Evolutionary conservation across 92 coral and sea anemone genomes (phyloP), one percentile per base, ranked within the genome.

Genomic region (Phenganax subtilis): DNA sequence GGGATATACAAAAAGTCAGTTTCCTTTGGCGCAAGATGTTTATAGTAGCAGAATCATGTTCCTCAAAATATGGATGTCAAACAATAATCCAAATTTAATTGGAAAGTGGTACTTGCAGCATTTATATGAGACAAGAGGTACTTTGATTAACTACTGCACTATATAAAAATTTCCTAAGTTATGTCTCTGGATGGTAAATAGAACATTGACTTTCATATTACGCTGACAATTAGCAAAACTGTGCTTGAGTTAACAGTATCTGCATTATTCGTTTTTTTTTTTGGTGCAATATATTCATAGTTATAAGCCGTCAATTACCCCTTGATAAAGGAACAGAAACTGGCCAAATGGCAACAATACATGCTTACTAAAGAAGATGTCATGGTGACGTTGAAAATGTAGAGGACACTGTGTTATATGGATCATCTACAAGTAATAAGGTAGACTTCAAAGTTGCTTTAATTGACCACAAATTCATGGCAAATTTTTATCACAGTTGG

Each of bases 21-120:
- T 86, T 75, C 86, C 89, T 55, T 67, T 82, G 9, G 89, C 86
- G 61, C 86, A 81, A 51, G 89, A 86, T 66, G 86, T 82, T 30
- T 86, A 74, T 66, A 86, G 89, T 51, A 30, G 86, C 10, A 82
- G 66, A 57, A 59, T 86, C 15, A 67, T 81, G 63, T 75, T 37
- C 27, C 70, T 86, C 20, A 82, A 67, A 63, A 59, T 86, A 7
- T 86, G 89, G 86, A 82, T 37, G 58, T 81, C 85, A 27, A 85
- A 80, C 58, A 17, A 54, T 7, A 77, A 55, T 83, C 87, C 87
- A 66, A 25, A 6, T 8, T 10, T 78, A 30, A 85, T 85, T 29
- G 87, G 87, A 25, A 78, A 59, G 71, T 85, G 71, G 84, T 77
- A 85, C n/a, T 51, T 85, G 54, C 55, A 85, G 79, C 9, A 85